Conservation (phyloP, 2,113 vertebrate genomes). For the Amblyornis subalaris region DNA sequence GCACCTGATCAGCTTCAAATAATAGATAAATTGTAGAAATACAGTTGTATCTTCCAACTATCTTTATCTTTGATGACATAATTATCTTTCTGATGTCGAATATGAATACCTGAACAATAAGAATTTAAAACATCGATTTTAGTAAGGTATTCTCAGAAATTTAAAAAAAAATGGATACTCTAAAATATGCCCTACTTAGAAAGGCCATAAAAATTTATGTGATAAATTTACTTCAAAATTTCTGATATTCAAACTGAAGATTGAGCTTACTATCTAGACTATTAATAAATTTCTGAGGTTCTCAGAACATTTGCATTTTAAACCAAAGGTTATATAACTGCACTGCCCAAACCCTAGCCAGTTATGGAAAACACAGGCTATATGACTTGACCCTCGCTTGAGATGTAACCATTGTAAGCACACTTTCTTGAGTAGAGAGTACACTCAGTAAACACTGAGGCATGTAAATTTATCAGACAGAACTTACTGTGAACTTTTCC, state of each 20-base stretch:
- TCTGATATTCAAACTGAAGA: background rate
- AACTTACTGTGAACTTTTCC: slow-evolving; percentile 88
- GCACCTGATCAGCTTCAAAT: background rate
- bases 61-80: background rate
- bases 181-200: background rate
- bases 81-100: background rate
- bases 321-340: background rate
- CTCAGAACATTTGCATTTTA: background rate
- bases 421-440: background rate
- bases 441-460: background rate
- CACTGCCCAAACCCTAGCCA: background rate
- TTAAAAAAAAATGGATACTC: background rate
- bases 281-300: background rate
- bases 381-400: background rate
- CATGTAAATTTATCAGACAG: background rate
- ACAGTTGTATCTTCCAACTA: background rate
- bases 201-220: background rate
- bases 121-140: background rate
- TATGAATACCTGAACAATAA: background rate
- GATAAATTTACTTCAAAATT: background rate
- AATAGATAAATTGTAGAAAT: background rate
- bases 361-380: background rate
- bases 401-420: background rate
- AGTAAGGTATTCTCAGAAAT: background rate
- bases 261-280: background rate